These are phyloP conservation scores for Acleris literana DNA, from an alignment of 2,888 invertebrate species.

Conservation along the genomic window DNA sequence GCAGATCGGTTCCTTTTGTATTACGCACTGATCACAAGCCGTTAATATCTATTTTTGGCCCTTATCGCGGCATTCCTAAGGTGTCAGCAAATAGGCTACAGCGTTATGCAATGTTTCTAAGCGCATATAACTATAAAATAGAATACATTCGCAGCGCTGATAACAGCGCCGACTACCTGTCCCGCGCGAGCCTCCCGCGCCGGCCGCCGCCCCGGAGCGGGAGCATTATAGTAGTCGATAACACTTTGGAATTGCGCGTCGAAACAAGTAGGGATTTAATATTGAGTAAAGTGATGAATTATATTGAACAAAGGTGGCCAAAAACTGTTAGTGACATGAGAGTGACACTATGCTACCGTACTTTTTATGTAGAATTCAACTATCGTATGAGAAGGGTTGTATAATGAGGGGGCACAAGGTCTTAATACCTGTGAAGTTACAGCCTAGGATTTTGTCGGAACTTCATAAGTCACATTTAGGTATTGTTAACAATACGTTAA, in stretches of 20 bases:
- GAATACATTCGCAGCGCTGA: too few relatives aligned
- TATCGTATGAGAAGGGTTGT: conserved; percentile 35
- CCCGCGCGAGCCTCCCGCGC: conserved; percentile 17
- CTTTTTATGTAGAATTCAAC: conserved; percentile 33
- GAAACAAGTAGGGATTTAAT: conserved; percentile 31
- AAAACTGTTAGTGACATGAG: conserved; percentile 25
- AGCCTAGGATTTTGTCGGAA: conserved; percentile 8
- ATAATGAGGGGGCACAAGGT: conserved; percentile 40
- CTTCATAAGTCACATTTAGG: conserved; percentile 32
- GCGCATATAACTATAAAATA: too few relatives aligned
- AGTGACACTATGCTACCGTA: conserved; percentile 34
- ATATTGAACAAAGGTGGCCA: conserved; percentile 37
- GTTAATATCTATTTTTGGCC: too few relatives aligned
- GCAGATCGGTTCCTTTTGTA: too few relatives aligned
- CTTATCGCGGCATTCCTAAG: too few relatives aligned
- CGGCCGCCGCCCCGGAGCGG: too few relatives aligned
- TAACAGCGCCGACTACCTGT: conserved; percentile 27
- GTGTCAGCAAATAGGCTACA: too few relatives aligned
- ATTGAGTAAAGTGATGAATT: conserved; percentile 26
- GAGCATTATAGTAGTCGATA: too few relatives aligned
- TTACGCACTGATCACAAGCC: too few relatives aligned
- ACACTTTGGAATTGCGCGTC: conserved; percentile 20
- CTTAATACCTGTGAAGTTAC: conserved; percentile 17
- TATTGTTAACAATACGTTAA: too few relatives aligned
- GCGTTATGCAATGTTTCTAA: too few relatives aligned